A percentile compares a stretch with the other conserved stretches of the same genome.
Evolutionary conservation across 1,140 invertebrate genomes (phyloP).

Genomic region (Tetranychus cinnabarinus): DNA sequence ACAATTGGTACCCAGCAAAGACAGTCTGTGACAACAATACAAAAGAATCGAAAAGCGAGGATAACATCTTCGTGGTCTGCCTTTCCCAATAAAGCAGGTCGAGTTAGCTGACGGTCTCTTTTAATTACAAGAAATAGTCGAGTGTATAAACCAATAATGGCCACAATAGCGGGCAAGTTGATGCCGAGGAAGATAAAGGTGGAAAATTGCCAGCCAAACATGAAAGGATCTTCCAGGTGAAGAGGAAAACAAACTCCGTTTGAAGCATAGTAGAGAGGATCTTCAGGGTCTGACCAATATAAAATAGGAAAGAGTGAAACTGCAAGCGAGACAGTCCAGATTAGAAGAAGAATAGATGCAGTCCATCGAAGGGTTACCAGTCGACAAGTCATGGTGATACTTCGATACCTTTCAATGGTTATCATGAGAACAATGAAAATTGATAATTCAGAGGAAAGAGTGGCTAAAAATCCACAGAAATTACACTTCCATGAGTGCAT

Average conservation of each 20-base stretch:
- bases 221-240: conserved; percentile 19
- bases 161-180: conserved; percentile 21
- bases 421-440: conserved; percentile 47
- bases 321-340: conserved; percentile 10
- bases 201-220: conserved; percentile 22
- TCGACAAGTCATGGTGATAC: conserved; percentile 11
- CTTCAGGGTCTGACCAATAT: conserved; percentile 3
- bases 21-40: conserved; percentile 21
- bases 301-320: conserved; percentile 12
- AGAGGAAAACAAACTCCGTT: conserved; percentile 22
- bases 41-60: conserved; percentile 17
- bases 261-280: conserved; percentile 17
- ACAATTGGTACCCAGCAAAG: conserved; percentile 22
- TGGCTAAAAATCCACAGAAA: conserved; percentile 34
- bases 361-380: conserved; percentile 7
- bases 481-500: conserved; percentile 40
- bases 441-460: conserved; percentile 43
- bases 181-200: conserved; percentile 20
- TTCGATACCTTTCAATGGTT: conserved; percentile 38
- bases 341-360: not conserved
- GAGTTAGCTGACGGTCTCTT: conserved; percentile 8
- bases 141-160: conserved; percentile 35
- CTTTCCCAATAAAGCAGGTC: conserved; percentile 7
- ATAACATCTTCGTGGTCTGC: conserved; percentile 12
- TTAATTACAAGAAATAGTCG: conserved; percentile 17